Evolutionary conservation across 2,113 vertebrate genomes (phyloP).

Genomic region (Ictalurus furcatus): DNA sequence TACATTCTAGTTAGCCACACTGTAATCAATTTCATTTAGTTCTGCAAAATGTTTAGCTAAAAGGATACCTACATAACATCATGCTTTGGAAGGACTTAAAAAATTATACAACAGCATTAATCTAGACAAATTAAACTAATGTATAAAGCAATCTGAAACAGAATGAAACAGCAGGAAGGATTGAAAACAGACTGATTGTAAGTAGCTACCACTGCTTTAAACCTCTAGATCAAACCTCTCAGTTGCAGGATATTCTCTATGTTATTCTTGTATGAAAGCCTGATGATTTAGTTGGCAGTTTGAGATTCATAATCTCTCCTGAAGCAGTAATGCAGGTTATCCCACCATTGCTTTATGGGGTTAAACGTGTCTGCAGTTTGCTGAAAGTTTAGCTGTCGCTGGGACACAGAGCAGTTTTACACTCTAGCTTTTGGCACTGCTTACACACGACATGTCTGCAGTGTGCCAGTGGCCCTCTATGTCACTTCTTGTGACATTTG

Average conservation of each 20-base stretch:
- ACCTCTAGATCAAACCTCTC: not conserved
- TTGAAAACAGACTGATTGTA: not conserved
- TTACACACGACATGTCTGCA: not conserved
- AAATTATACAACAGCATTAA: not conserved
- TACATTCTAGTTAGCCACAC: not conserved
- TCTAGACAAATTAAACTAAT: too few relatives aligned
- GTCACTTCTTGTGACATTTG: not conserved
- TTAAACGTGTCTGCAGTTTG: not conserved
- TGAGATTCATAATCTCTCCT: not conserved
- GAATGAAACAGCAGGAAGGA: not conserved
- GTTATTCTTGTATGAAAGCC: not conserved
- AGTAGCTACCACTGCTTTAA: not conserved
- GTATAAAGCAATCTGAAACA: not conserved
- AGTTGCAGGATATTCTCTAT: not conserved
- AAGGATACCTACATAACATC: not conserved
- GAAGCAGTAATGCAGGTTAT: not conserved
- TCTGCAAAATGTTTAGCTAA: not conserved
- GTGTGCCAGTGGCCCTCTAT: not conserved
- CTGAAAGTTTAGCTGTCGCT: not conserved
- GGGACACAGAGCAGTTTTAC: constrained; percentile 6
- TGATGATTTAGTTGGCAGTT: not conserved
- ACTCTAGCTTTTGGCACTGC: constrained; percentile 7
- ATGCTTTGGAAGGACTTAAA: not conserved
- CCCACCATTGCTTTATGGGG: not conserved
- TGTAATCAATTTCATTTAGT: not conserved